Percentiles rank a stretch among this genome's conserved stretches.
Evolutionary conservation across 2,113 vertebrate species (phyloP).

Genomic region (Datnioides undecimradiatus): DNA sequence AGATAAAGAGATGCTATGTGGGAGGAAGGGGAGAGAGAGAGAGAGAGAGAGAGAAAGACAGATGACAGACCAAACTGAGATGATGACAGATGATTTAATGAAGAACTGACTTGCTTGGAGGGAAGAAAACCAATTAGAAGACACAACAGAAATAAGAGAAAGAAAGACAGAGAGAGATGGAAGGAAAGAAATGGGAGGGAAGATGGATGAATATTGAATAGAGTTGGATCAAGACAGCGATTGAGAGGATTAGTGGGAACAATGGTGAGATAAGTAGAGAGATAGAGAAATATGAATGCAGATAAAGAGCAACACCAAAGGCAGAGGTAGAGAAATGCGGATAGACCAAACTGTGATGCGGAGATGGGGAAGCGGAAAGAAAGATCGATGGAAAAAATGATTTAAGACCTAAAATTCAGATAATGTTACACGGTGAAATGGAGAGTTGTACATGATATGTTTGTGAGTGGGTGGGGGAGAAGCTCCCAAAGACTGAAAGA

Average conservation of each 20-base stretch:
- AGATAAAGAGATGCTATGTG: neutral
- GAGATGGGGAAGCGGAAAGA: slow-evolving; percentile 5
- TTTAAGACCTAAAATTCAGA: slow-evolving; percentile 32
- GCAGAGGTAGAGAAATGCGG: slow-evolving; percentile 32
- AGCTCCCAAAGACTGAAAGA: neutral
- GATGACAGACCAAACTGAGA: slow-evolving; percentile 49
- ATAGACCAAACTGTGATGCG: slow-evolving; percentile 23
- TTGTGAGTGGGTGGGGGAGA: neutral
- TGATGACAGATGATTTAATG: slow-evolving; percentile 75
- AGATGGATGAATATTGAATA: slow-evolving; percentile 69
- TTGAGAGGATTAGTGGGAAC: slow-evolving; percentile 64
- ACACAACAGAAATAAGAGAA: slow-evolving; percentile 43
- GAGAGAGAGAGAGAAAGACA: slow-evolving; percentile 47
- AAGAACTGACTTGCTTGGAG: slow-evolving; percentile 70
- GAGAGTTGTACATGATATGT: slow-evolving; percentile 19
- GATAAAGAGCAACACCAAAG: slow-evolving; percentile 30
- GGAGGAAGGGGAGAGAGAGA: neutral
- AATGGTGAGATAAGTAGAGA: slow-evolving; percentile 48
- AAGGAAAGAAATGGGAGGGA: slow-evolving; percentile 24
- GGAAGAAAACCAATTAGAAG: slow-evolving; percentile 73
- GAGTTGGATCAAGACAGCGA: slow-evolving; percentile 63
- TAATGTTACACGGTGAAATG: slow-evolving; percentile 7
- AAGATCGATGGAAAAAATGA: slow-evolving; percentile 9
- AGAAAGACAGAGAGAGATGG: slow-evolving; percentile 10
- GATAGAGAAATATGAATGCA: slow-evolving; percentile 54